phyloP scores from a whole-genome alignment of 2,113 vertebrate species.

The Xyrauchen texanus region DNA sequence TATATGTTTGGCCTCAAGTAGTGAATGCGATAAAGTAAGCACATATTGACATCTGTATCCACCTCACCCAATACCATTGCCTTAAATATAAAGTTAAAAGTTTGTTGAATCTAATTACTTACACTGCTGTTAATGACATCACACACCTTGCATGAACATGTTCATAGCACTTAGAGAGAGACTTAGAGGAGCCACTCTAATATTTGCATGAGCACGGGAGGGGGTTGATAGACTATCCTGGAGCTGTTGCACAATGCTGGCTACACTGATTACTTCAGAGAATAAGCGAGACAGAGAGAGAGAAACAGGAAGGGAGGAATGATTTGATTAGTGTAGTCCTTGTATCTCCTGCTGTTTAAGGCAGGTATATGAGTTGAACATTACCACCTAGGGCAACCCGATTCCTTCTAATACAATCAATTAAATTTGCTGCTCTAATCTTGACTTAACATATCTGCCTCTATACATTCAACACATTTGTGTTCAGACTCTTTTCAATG shows the following conservation, averaged over 20 bases:
- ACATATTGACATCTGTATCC: no score
- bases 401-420: constrained; percentile 31
- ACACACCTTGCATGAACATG: constrained; percentile 31
- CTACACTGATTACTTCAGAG: constrained; percentile 34
- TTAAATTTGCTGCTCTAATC: constrained; percentile 33
- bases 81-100: no score
- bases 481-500: neutral
- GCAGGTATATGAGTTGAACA: constrained; percentile 53
- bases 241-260: constrained; percentile 48
- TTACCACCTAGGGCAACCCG: constrained; percentile 47
- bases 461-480: constrained; percentile 18
- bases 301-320: constrained; percentile 37
- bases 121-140: neutral
- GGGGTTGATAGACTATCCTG: constrained; percentile 58
- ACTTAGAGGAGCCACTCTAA: constrained; percentile 47
- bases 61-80: no score
- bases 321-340: constrained; percentile 58
- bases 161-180: constrained; percentile 28
- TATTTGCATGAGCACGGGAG: constrained; percentile 55
- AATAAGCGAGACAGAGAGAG: no score
- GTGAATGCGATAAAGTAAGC: no score
- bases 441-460: constrained; percentile 33
- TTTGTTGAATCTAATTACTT: no score
- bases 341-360: constrained; percentile 56
- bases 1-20: no score